Evolutionary conservation across 2,797 vertebrate genomes (phyloP).

Genomic region (Myiotriccus ornatus): DNA sequence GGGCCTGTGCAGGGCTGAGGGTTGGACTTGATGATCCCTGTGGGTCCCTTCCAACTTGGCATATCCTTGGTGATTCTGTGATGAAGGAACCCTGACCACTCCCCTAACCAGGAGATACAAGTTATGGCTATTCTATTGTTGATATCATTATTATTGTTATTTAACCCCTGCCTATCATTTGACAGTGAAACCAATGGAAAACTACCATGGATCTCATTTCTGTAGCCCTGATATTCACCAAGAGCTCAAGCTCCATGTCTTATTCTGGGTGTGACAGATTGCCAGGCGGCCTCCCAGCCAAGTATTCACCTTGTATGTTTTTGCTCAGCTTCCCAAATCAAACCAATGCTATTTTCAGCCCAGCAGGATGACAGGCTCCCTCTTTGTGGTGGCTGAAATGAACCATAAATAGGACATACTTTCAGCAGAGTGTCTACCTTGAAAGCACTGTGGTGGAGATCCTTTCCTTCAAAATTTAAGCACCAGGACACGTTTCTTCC

Average conservation of each 20-base stretch:
- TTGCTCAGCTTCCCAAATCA: not conserved
- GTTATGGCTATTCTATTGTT: too few relatives aligned
- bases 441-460: not conserved
- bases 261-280: not conserved
- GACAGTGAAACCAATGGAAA: not conserved
- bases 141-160: too few relatives aligned
- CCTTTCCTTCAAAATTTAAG: not conserved
- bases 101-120: too few relatives aligned
- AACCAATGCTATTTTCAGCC: not conserved
- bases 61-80: too few relatives aligned
- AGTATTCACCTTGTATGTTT: not conserved
- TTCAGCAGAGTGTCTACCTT: not conserved
- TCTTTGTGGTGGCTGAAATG: not conserved
- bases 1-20: too few relatives aligned
- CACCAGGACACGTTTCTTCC: not conserved
- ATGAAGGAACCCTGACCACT: not conserved
- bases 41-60: too few relatives aligned
- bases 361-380: not conserved
- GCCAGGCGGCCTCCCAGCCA: not conserved
- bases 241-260: not conserved
- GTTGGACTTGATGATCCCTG: too few relatives aligned
- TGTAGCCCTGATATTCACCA: not conserved
- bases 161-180: not conserved
- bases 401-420: accelerated
- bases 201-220: not conserved